A percentile compares a stretch with the other conserved stretches of the same genome.
phyloP scores from a whole-genome alignment of 2,797 vertebrate species.

The Linurgus olivaceus region DNA sequence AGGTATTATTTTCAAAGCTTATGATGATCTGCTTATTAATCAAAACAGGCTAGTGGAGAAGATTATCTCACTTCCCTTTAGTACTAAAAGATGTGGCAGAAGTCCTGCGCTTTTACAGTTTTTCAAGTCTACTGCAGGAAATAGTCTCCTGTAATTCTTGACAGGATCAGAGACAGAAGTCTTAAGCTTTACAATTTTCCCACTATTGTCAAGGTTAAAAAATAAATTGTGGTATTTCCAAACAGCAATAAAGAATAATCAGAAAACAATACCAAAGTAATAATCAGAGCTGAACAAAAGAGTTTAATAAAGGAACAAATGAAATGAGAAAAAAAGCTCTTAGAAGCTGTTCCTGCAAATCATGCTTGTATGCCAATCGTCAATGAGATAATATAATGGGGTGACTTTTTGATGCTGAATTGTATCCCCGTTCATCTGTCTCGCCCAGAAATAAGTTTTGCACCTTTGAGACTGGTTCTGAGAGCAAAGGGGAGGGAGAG shows the following conservation, averaged over 20 bases:
- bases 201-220: background rate
- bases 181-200: background rate
- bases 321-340: background rate
- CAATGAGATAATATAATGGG: background rate
- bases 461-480: background rate
- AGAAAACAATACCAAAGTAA: background rate
- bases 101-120: background rate
- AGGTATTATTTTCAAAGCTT: background rate
- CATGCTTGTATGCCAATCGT: background rate
- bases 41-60: background rate
- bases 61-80: background rate
- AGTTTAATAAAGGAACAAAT: background rate
- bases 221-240: background rate
- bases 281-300: background rate
- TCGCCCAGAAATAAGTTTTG: background rate
- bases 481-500: background rate
- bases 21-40: background rate
- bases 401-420: background rate
- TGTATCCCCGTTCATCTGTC: background rate
- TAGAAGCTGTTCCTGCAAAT: background rate
- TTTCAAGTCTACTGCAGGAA: background rate
- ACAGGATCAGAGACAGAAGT: background rate
- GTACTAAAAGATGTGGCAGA: background rate
- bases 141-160: background rate
- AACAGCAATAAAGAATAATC: background rate